Conservation (phyloP, 1,140 invertebrate species). For the Anastrepha ludens region DNA sequence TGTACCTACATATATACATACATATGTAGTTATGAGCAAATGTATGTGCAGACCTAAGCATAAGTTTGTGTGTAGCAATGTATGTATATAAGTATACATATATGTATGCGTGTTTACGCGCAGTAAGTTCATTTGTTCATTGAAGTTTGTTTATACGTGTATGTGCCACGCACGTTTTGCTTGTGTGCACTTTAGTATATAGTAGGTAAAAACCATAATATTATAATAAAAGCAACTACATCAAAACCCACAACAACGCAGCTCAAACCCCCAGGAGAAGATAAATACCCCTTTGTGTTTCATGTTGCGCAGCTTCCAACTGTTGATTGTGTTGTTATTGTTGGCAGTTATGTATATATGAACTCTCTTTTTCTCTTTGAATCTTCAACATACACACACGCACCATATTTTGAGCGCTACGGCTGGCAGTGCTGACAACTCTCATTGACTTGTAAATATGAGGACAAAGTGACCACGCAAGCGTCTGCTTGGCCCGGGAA, state of each 20-base stretch:
- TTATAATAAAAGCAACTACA: neutral
- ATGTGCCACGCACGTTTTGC: neutral
- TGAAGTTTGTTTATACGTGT: neutral
- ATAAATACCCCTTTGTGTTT: neutral
- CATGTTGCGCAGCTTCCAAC: neutral
- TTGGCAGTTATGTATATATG: neutral
- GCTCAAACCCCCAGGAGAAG: constrained; percentile 9
- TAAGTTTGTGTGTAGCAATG: too few species aligned
- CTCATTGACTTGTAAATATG: constrained; percentile 3
- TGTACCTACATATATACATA: neutral
- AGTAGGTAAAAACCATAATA: neutral
- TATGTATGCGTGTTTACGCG: too few species aligned
- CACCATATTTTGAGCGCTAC: neutral
- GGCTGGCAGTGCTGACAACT: neutral
- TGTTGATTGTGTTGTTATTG: constrained; percentile 45
- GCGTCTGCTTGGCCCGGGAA: constrained; percentile 22
- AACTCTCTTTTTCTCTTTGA: constrained; percentile 34
- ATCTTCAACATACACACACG: neutral
- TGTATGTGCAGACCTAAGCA: neutral
- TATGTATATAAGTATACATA: too few species aligned
- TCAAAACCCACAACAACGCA: constrained; percentile 16
- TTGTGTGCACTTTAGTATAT: constrained; percentile 21
- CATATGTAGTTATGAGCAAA: neutral
- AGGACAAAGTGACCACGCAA: constrained; percentile 22
- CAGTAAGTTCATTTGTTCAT: neutral